Percentiles rank a stretch among this genome's conserved stretches.
These are phyloP conservation scores for Elephas maximus DNA, from an alignment of 2,113 vertebrate species.

Conservation along the genomic window DNA sequence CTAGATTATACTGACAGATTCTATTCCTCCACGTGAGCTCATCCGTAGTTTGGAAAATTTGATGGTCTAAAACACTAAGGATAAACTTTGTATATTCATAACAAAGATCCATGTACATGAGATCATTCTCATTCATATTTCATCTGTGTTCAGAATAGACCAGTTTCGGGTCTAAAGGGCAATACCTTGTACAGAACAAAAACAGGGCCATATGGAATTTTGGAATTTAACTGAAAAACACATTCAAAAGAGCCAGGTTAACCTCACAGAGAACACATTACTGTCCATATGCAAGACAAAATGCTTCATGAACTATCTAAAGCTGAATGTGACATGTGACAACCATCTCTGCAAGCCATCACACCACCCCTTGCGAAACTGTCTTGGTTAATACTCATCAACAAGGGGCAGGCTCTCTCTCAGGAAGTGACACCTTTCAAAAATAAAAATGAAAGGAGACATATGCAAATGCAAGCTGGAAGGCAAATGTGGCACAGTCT, in stretches of 20 bases:
- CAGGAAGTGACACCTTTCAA: neutral
- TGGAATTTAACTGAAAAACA: conserved; percentile 55
- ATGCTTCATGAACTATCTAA: neutral
- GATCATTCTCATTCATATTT: conserved; percentile 51
- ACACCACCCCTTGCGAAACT: neutral
- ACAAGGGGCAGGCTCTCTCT: neutral
- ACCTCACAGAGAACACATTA: conserved; percentile 56
- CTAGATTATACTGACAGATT: neutral
- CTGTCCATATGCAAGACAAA: conserved; percentile 63
- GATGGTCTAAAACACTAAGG: neutral
- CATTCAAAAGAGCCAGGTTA: conserved; percentile 46
- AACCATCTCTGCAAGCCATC: neutral
- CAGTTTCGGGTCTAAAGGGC: conserved; percentile 59
- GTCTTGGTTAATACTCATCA: neutral
- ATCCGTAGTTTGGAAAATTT: neutral
- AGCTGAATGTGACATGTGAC: neutral
- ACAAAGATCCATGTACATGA: conserved; percentile 11
- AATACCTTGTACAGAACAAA: conserved; percentile 60
- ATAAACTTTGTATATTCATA: conserved; percentile 8
- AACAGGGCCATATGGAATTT: conserved; percentile 63
- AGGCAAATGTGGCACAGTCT: neutral
- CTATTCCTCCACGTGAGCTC: neutral
- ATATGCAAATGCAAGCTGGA: neutral
- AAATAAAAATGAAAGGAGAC: neutral
- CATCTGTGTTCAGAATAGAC: conserved; percentile 63